These are phyloP conservation scores for Ellobium chinense DNA, from an alignment of 2,888 invertebrate genomes.

Conservation along the genomic window DNA sequence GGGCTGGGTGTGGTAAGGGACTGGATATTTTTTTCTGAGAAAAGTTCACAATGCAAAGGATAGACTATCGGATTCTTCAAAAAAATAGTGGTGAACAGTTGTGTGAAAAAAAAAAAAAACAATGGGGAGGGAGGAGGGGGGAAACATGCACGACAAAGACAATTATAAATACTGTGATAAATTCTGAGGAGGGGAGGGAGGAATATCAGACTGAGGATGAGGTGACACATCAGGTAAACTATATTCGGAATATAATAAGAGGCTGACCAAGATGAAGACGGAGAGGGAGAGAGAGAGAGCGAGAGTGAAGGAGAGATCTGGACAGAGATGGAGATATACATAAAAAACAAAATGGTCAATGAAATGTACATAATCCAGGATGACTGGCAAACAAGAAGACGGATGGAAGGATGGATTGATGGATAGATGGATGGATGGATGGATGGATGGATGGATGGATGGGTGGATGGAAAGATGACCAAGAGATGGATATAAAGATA, in stretches of 20 bases:
- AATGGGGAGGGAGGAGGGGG: not conserved
- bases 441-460: too few relatives aligned
- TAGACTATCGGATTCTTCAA: too few relatives aligned
- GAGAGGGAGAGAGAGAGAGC: constrained; percentile 30
- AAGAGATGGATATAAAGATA: too few relatives aligned
- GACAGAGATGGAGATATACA: not conserved
- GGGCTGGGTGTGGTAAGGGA: too few relatives aligned
- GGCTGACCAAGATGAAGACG: not conserved
- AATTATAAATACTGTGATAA: not conserved
- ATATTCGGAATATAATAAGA: constrained; percentile 6
- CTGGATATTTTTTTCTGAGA: too few relatives aligned
- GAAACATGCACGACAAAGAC: not conserved
- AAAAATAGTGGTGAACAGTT: not conserved
- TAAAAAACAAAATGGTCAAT: too few relatives aligned
- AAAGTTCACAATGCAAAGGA: too few relatives aligned
- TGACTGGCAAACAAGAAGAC: too few relatives aligned
- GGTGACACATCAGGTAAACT: not conserved
- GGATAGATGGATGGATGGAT: too few relatives aligned
- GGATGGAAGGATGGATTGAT: too few relatives aligned
- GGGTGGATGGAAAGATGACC: too few relatives aligned
- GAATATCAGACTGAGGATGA: not conserved
- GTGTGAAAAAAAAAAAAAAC: not conserved
- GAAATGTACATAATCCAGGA: too few relatives aligned
- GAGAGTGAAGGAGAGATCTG: not conserved
- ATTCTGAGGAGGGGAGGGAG: not conserved